Conservation (phyloP, 2,113 vertebrate species). For the Petroica traversi region DNA sequence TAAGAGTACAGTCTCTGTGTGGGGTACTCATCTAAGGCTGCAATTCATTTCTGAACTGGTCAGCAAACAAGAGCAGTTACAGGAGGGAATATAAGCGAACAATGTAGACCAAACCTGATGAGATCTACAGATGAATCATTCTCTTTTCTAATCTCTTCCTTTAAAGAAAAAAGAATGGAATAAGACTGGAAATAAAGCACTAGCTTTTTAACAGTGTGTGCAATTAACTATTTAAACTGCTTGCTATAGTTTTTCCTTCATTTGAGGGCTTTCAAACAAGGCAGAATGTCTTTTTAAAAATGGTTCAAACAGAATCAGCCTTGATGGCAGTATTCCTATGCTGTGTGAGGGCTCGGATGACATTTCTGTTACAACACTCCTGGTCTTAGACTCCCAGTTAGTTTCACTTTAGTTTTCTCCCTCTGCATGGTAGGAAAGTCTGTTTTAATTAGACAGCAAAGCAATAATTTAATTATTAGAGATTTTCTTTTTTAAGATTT, state of each 20-base stretch:
- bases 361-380: not conserved
- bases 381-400: not conserved
- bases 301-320: not conserved
- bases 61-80: conserved; percentile 26
- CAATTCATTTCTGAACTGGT: not conserved
- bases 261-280: not conserved
- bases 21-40: not conserved
- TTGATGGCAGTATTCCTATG: not conserved
- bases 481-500: no score
- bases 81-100: not conserved
- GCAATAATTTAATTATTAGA: not conserved
- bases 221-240: conserved; percentile 22
- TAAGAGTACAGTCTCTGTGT: conserved; percentile 9
- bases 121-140: not conserved
- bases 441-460: not conserved
- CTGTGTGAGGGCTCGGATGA: fast-evolving
- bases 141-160: conserved; percentile 1
- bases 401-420: not conserved
- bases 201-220: not conserved
- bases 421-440: not conserved
- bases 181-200: not conserved
- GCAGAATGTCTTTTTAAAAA: not conserved
- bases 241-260: not conserved
- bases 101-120: conserved; percentile 2
- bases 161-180: conserved; percentile 15